phyloP scores from a whole-genome alignment of 2,113 vertebrate genomes.

The Psilopogon haemacephalus region DNA sequence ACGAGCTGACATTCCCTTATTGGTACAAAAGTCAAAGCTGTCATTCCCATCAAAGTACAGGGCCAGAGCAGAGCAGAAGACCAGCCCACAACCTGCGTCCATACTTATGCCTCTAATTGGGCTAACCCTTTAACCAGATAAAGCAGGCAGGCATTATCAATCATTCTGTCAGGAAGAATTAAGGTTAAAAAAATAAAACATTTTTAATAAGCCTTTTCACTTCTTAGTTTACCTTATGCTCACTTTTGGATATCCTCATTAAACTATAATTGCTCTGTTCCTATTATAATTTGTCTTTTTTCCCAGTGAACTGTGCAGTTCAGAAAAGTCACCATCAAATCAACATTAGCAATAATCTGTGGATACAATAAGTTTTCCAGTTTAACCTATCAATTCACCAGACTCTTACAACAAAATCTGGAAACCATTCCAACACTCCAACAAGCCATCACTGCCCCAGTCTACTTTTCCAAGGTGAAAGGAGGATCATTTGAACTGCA shows the following conservation, averaged over 20 bases:
- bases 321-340: not conserved
- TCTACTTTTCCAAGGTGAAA: not conserved
- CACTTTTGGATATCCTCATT: not conserved
- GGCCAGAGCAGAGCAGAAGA: not conserved
- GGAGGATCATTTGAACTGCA: not conserved
- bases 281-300: not conserved
- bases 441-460: not conserved
- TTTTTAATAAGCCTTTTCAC: not conserved
- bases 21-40: not conserved
- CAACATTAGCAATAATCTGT: not conserved
- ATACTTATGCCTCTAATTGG: not conserved
- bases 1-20: not conserved
- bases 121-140: conserved; percentile 11
- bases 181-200: not conserved
- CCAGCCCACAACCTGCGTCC: not conserved
- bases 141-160: not conserved
- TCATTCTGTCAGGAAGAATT: not conserved
- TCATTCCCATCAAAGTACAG: not conserved
- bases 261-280: not conserved
- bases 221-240: not conserved
- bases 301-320: not conserved
- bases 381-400: not conserved
- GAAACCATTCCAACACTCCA: not conserved
- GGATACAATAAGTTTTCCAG: not conserved
- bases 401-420: not conserved